Percentiles rank a stretch among this genome's conserved stretches.
Conservation (phyloP, 1,140 invertebrate genomes). For the Archivesica marissinica region DNA sequence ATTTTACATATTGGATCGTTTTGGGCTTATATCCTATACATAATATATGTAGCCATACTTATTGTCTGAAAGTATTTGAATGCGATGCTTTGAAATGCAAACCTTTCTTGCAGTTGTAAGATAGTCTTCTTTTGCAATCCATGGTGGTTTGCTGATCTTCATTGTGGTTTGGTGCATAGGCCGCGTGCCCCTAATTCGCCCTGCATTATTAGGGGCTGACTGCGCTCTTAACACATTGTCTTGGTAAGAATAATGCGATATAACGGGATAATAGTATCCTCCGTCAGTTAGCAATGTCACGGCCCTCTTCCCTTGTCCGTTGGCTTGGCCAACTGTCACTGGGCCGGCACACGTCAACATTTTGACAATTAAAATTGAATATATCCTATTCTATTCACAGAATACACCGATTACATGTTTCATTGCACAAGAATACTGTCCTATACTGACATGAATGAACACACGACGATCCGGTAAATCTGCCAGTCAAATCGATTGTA, state of each 20-base stretch:
- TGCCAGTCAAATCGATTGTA: slow-evolving; percentile 39
- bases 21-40: too few species aligned
- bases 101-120: slow-evolving; percentile 73
- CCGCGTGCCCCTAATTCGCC: slow-evolving; percentile 60
- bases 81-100: slow-evolving; percentile 6
- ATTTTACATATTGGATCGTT: too few species aligned
- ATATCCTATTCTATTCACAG: not conserved
- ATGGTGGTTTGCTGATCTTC: slow-evolving; percentile 67
- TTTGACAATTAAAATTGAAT: slow-evolving; percentile 1
- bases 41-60: too few species aligned
- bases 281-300: slow-evolving; percentile 72
- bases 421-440: slow-evolving; percentile 21
- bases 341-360: slow-evolving; percentile 26
- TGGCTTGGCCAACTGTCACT: slow-evolving; percentile 27
- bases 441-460: not conserved
- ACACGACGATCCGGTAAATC: slow-evolving; percentile 14
- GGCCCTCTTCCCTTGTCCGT: slow-evolving; percentile 73
- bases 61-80: too few species aligned
- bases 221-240: slow-evolving; percentile 40
- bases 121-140: slow-evolving; percentile 67
- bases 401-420: slow-evolving; percentile 21
- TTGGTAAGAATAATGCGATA: slow-evolving; percentile 66
- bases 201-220: slow-evolving; percentile 55
- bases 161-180: slow-evolving; percentile 73
- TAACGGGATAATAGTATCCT: slow-evolving; percentile 73